Evolutionary conservation across 2,888 invertebrate species (phyloP), one percentile per base, ranked within the genome.

Genomic region (Megaustenia siamemsis): DNA sequence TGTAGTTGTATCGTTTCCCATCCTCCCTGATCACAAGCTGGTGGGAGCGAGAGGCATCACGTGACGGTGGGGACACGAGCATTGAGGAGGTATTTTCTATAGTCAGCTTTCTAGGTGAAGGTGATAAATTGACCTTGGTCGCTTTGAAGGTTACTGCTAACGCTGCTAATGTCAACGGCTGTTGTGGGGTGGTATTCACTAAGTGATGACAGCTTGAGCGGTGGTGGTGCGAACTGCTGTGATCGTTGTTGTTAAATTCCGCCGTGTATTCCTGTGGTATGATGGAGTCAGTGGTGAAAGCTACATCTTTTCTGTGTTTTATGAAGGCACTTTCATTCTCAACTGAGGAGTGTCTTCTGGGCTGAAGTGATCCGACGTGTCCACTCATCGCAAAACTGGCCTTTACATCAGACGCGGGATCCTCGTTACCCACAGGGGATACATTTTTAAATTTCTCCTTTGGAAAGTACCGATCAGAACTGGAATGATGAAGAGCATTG

Each of bases 1-100:
- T 56, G 40, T 81, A 53, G 56, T 21, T 81, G 71, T 71, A 71
- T 5, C 71, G 40, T 28, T 56, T 38, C n/a, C 38, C n/a, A 35
- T 81, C 71, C 35, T 35, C 35, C n/a, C 2, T n/a, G 24, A 76
- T 35, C 18, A 35, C 56, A 0, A 35, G 21, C 21, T 24, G 18
- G 35, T 56, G 1, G 24, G 76, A 24, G 1, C 1, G 45, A 0
- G 12, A 73, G 15, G 73, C n/a, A 6, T 2, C 43, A 28, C 10
- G 2, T 0, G 56, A 53, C 21, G 56, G 53, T 10, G 38, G 5
- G 69, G 1, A 5, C 10, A 40, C 69, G 4, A 18, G 10, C 28
- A 21, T 21, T 69, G 69, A 3, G 69, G 24, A 24, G 24, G 24
- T 69, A n/a, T 40, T 40, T 40, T 69, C 43, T 15, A 3, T n/a